A percentile compares a stretch with the other conserved stretches of the same genome.
Conservation (phyloP, 2,113 vertebrate species). For the Cichladusa arquata region DNA sequence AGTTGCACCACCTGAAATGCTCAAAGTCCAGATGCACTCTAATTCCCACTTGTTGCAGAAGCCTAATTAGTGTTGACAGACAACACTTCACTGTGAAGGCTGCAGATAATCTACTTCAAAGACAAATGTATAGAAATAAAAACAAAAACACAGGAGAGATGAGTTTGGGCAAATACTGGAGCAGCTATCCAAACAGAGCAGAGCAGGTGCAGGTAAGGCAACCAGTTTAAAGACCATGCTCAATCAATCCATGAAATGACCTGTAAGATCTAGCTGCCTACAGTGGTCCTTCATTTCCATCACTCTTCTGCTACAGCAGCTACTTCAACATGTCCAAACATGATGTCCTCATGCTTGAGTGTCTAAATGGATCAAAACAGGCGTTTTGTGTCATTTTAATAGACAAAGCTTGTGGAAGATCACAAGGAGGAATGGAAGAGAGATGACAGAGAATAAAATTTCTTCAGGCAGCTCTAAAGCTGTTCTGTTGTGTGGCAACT, state of each 20-base stretch:
- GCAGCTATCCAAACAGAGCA: conserved; percentile 6
- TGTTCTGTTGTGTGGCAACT: background rate
- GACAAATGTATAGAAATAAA: background rate
- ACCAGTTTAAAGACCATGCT: background rate
- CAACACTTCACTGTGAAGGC: background rate
- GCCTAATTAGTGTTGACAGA: conserved; percentile 15
- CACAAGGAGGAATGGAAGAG: background rate
- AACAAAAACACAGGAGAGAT: background rate
- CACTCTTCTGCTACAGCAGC: background rate
- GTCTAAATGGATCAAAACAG: background rate
- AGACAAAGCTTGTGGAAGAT: background rate
- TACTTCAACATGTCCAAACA: background rate
- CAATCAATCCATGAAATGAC: background rate
- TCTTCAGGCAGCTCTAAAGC: background rate
- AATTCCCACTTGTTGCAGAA: background rate
- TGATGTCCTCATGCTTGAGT: background rate
- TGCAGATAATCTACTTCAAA: conserved; percentile 33
- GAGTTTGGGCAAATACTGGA: conserved; percentile 3
- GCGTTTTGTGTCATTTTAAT: background rate
- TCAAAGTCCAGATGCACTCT: background rate
- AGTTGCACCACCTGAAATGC: background rate
- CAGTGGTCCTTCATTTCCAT: background rate
- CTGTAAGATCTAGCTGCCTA: background rate
- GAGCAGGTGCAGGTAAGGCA: background rate
- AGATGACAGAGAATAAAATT: background rate